Base-by-base conservation (phyloP, 2,113 vertebrate species). In the Fregata magnificens region DNA sequence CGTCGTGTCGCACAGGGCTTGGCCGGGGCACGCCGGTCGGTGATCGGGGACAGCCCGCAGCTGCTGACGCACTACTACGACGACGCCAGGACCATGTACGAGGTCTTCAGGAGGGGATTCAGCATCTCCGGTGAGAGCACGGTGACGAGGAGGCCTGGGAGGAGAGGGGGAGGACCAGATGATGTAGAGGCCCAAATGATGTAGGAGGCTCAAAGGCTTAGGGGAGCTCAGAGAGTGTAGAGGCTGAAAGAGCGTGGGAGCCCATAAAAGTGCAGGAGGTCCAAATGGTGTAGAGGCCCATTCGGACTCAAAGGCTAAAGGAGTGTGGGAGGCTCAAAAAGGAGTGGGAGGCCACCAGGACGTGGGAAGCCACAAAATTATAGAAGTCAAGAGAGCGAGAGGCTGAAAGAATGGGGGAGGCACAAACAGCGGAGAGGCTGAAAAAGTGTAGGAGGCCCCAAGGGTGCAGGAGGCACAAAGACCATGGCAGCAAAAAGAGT, bases 51-150 rank as follows among this genome's bases (percentile, higher is more conserved):
- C 74, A 97, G 97, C 50, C 92, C 98, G 2, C 98, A 99, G 92
- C 97, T 99, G 67, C 98, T 99, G 72, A 99, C 99, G 1, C 99
- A 99, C 96, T 99, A 99, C 96, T 99, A 99, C 0, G 99, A 99
- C 1, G 99, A 99, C 0, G 99, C 99, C 91, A 99, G 98, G 96
- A 99, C 99, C 94, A 99, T 99, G 99, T 99, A 99, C 2, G 99
- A 99, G 96, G 99, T 99, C 84, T 99, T 99, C 93, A 98, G 98
- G 97, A 98, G 99, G 44, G 99, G 99, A 40, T 98, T 99, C 58
- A 98, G 99, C 95, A 99, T 99, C 98, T 99, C 99, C 15, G 99
- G 99, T 99, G 93, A 98, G 99, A 93, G 22, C 82, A 31, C 0
- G 5, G 63, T 13, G 72, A 24, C 4, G 6, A 36, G 71, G 70